Conservation (phyloP, 2,888 invertebrate species). For the Drosophila atripex region DNA sequence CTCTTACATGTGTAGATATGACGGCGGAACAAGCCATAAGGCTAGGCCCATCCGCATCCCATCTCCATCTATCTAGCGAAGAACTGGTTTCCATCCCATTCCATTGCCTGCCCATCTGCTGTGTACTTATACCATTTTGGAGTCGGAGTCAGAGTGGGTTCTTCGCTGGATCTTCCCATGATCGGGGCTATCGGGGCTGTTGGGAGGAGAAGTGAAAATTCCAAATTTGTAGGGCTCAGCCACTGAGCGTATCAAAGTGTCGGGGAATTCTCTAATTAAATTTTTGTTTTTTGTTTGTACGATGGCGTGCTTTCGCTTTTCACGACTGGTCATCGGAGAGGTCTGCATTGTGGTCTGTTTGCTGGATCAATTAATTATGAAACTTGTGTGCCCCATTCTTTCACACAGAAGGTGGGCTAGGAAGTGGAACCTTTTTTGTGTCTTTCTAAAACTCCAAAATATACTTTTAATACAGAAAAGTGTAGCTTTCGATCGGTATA, state of each 20-base stretch:
- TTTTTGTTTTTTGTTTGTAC: conserved; percentile 16
- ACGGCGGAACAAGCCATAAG: conserved; percentile 74
- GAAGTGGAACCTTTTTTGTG: too few species aligned
- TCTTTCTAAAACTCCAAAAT: too few species aligned
- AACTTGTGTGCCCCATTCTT: conserved; percentile 24
- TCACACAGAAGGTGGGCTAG: conserved; percentile 8
- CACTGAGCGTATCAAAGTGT: conserved; percentile 60
- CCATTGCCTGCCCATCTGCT: conserved; percentile 51
- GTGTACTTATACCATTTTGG: conserved; percentile 58
- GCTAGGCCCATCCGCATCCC: conserved; percentile 40
- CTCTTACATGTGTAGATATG: conserved; percentile 64
- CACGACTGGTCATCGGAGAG: conserved; percentile 28
- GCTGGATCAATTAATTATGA: conserved; percentile 28
- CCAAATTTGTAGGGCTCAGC: conserved; percentile 64
- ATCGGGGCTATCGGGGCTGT: conserved; percentile 7
- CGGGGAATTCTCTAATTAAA: conserved; percentile 65
- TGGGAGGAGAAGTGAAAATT: conserved; percentile 47
- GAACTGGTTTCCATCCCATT: conserved; percentile 20
- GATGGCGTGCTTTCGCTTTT: conserved; percentile 68
- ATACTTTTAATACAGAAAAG: too few species aligned
- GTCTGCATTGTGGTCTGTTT: conserved; percentile 23
- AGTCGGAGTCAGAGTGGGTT: conserved; percentile 33
- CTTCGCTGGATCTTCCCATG: conserved; percentile 33
- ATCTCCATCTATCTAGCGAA: conserved; percentile 7
- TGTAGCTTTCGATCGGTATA: too few species aligned